A percentile compares a stretch with the other conserved stretches of the same genome.
Evolutionary conservation across 2,888 invertebrate genomes (phyloP).

Genomic region (Eristalis arbustorum): DNA sequence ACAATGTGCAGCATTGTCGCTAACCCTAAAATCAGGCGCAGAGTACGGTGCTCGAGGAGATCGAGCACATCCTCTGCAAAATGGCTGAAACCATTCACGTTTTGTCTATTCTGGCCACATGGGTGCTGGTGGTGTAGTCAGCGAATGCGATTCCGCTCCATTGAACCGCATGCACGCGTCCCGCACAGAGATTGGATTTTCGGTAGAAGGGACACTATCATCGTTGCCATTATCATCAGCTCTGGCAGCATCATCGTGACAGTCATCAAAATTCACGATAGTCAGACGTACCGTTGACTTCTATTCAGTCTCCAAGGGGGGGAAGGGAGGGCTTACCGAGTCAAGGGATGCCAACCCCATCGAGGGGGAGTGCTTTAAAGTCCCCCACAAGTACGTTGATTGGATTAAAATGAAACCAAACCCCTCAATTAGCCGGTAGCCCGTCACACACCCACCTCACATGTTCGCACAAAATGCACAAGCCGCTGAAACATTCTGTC

Average conservation of each 20-base stretch:
- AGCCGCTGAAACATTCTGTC: not conserved
- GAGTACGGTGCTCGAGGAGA: not conserved
- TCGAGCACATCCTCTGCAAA: not conserved
- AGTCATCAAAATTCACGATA: conserved; percentile 14
- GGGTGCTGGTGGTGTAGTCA: not conserved
- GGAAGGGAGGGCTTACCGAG: not conserved
- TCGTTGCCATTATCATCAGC: not conserved
- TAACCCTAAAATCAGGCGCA: conserved; percentile 15
- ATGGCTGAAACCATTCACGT: conserved; percentile 53
- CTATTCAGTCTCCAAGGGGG: not conserved
- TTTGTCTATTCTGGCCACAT: conserved; percentile 28
- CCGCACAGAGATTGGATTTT: conserved; percentile 52
- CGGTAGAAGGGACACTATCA: conserved; percentile 31
- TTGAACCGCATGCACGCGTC: conserved; percentile 49
- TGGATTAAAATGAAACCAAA: conserved; percentile 52
- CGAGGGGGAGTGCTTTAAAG: not conserved
- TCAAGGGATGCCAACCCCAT: not conserved
- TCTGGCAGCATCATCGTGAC: not conserved
- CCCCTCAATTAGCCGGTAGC: conserved; percentile 48
- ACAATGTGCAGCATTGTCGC: conserved; percentile 5
- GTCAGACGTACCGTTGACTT: not conserved
- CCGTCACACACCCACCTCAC: not conserved
- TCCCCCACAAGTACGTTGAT: not conserved
- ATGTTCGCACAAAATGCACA: not conserved
- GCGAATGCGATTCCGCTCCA: conserved; percentile 55